A percentile compares a stretch with the other conserved stretches of the same genome.
These are phyloP conservation scores for Campoplex capitator DNA, from an alignment of 2,888 invertebrate genomes.

Conservation along the genomic window DNA sequence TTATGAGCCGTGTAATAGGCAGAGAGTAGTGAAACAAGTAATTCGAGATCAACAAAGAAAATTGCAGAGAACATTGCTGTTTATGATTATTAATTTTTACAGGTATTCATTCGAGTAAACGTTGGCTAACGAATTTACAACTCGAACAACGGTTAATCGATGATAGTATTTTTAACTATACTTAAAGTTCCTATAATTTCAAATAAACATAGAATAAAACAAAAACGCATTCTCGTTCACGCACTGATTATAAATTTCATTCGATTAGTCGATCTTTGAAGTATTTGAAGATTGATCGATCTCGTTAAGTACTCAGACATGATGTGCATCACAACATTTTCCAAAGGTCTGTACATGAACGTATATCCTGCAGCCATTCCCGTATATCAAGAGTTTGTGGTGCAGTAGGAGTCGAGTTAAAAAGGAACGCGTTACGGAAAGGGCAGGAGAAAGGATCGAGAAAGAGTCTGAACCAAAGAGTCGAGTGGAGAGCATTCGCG, in stretches of 20 bases:
- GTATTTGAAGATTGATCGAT: constrained; percentile 21
- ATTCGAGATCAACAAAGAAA: constrained; percentile 50
- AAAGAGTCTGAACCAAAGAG: constrained; percentile 41
- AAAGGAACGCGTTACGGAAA: constrained; percentile 42
- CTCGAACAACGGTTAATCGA: neutral
- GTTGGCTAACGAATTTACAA: neutral
- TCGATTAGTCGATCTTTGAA: constrained; percentile 21
- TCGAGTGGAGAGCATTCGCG: constrained; percentile 42
- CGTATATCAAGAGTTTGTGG: constrained; percentile 35
- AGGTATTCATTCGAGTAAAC: constrained; percentile 15
- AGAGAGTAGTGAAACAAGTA: constrained; percentile 48
- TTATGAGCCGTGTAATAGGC: constrained; percentile 19
- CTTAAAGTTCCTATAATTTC: neutral
- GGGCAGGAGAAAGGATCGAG: constrained; percentile 30
- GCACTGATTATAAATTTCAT: constrained; percentile 31
- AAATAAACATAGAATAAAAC: neutral
- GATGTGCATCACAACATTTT: constrained; percentile 7
- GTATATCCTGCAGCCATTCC: constrained; percentile 39
- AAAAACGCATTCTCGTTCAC: constrained; percentile 4
- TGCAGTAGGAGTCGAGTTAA: constrained; percentile 43
- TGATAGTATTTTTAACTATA: neutral
- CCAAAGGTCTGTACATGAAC: neutral
- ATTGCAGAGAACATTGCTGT: constrained; percentile 13
- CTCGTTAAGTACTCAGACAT: constrained; percentile 37
- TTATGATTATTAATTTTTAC: constrained; percentile 25